phyloP scores from a whole-genome alignment of 2,113 vertebrate species.

The Phalacrocorax brasilianus region DNA sequence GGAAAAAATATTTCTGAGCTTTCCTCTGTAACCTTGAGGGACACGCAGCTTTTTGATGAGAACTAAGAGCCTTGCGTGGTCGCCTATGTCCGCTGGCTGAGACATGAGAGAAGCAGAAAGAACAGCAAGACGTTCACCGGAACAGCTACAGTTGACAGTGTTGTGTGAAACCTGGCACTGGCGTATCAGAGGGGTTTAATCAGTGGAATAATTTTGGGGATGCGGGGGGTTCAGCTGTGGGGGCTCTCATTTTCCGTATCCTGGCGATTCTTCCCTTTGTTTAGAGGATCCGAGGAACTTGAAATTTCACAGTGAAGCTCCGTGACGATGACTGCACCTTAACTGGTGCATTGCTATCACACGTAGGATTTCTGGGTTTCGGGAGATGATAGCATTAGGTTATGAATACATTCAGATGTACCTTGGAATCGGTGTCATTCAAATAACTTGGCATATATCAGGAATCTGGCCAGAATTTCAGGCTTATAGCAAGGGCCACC shows the following conservation, averaged over 20 bases:
- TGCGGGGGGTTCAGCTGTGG: not conserved
- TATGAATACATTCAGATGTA: not conserved
- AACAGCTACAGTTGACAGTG: not conserved
- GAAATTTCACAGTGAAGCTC: not conserved
- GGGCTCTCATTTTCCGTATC: not conserved
- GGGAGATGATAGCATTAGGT: not conserved
- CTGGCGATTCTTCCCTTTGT: not conserved
- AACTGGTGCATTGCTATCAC: not conserved
- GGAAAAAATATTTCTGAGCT: not conserved
- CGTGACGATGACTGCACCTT: not conserved
- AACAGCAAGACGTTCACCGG: not conserved
- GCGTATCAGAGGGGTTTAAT: not conserved
- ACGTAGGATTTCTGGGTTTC: not conserved
- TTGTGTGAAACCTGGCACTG: not conserved
- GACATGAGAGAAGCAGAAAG: not conserved
- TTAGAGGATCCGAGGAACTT: not conserved
- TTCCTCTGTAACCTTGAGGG: not conserved
- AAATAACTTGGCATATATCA: not conserved
- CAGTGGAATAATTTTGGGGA: not conserved
- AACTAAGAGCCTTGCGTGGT: not conserved
- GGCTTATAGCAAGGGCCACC: not conserved
- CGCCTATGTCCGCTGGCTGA: not conserved
- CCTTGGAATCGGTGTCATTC: not conserved
- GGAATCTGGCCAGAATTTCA: not conserved
- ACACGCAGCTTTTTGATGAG: not conserved